phyloP scores from a whole-genome alignment of 2,888 invertebrate species.

The Catocala fraxini region DNA sequence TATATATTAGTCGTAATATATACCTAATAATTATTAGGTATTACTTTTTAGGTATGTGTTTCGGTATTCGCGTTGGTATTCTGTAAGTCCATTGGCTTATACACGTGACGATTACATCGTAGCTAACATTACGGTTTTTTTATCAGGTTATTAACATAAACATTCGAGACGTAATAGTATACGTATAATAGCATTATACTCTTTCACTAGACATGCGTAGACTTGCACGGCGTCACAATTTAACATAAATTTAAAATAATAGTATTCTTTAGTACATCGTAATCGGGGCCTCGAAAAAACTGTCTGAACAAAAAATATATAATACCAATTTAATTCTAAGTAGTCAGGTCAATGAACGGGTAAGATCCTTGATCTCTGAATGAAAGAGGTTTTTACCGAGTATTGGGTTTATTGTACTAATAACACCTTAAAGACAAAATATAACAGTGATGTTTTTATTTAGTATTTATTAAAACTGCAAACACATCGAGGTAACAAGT shows the following conservation, averaged over 20 bases:
- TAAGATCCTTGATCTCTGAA: conserved; percentile 47
- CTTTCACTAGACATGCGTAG: neutral
- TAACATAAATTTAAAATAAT: conserved; percentile 9
- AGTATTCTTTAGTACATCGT: conserved; percentile 3
- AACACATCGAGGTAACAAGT: too few species aligned
- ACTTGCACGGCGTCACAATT: neutral
- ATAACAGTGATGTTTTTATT: too few species aligned
- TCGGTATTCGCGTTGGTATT: neutral
- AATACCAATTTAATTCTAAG: conserved; percentile 40
- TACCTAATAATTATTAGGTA: too few species aligned
- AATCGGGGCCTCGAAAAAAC: conserved; percentile 12
- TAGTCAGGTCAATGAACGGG: conserved; percentile 43
- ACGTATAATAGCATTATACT: conserved; percentile 3
- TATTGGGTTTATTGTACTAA: conserved; percentile 12
- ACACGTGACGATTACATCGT: conserved; percentile 3
- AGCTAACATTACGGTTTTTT: neutral
- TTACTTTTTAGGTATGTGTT: neutral
- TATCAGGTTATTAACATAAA: conserved; percentile 1
- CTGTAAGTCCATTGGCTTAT: neutral
- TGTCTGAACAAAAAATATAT: conserved; percentile 31
- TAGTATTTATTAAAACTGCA: too few species aligned
- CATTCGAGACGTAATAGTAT: conserved; percentile 7
- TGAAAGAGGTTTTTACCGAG: conserved; percentile 22
- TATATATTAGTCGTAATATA: neutral
- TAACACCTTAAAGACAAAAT: neutral